Evolutionary conservation across 2,797 vertebrate species (phyloP), one percentile per base, ranked within the genome.

Genomic region (Lacerta bilineata): DNA sequence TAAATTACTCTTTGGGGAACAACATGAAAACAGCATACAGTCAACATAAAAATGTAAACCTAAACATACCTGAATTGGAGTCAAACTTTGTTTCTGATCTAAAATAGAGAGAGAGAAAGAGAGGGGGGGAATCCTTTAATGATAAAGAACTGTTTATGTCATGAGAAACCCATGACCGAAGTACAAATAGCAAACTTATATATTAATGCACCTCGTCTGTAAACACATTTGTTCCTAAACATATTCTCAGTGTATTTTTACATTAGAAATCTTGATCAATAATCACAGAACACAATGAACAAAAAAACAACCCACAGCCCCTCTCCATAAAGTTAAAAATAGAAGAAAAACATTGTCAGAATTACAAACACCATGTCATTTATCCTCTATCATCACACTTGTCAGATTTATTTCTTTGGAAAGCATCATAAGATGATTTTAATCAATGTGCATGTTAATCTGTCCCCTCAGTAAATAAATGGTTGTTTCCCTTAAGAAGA

Each of bases 61-160:
- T 95, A 92, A 96, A 97, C 98, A 96, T 97, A 99, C 99, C 99
- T 97, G 99, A 99, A 93, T 98, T 98, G 1, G 99, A 99, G 97
- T 99, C 98, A 97, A 98, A 99, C 96, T 99, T 99, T 83, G 97
- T 98, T 95, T 96, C 97, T 71, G 99, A 99, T 95, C 99, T 99
- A 92, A n/a, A 97, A 97, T 95, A 96, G 2, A 93, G 88, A 88
- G 94, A 94, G 61, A 83, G 72, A 10, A 4, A 17, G 72, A 27
- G 23, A 2, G 80, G 27, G 8, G 36, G 17, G 50, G 9, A 11
- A 84, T 79, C 0, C 0, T 0, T 94, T 94, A 88, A 92, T 95
- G 91, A 93, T 88, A 94, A 93, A 91, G 93, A 91, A 61, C 85
- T 83, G 78, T 95, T 93, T 94, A 93, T 90, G 89, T 92, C 75